Percentiles rank a stretch among this genome's conserved stretches.
Evolutionary conservation across 1,140 invertebrate species (phyloP).

Genomic region (Musca vetustissima): DNA sequence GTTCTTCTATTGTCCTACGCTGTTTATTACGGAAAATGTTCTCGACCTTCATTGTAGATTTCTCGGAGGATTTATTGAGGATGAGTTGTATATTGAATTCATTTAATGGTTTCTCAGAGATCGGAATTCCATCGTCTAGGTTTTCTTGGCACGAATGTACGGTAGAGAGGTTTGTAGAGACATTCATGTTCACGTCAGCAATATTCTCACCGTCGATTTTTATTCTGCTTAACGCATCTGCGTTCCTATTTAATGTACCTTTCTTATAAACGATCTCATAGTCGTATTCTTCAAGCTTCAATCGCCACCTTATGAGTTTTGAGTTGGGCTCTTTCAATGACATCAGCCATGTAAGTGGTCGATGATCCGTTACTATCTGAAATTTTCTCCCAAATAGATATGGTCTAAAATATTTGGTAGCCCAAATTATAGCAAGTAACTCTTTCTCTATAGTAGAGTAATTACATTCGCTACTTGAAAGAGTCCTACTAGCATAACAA

Average conservation of each 20-base stretch:
- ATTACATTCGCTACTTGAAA: slow-evolving; percentile 53
- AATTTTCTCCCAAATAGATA: slow-evolving; percentile 59
- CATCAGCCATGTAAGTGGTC: slow-evolving; percentile 57
- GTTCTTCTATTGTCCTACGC: slow-evolving; percentile 26
- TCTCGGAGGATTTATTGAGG: neutral
- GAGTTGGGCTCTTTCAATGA: slow-evolving; percentile 55
- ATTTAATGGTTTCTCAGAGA: slow-evolving; percentile 5
- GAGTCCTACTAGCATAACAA: slow-evolving; percentile 48
- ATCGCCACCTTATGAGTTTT: slow-evolving; percentile 27
- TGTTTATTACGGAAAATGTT: slow-evolving; percentile 28
- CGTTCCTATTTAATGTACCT: slow-evolving; percentile 23
- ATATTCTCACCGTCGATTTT: neutral
- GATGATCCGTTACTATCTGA: slow-evolving; percentile 59
- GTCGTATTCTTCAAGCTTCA: slow-evolving; percentile 42
- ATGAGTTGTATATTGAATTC: slow-evolving; percentile 17
- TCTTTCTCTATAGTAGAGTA: slow-evolving; percentile 55
- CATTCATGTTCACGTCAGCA: neutral
- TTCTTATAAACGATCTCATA: slow-evolving; percentile 42
- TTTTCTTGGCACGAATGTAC: slow-evolving; percentile 3
- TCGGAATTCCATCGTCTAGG: neutral
- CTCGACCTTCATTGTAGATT: slow-evolving; percentile 25
- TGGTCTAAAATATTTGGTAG: slow-evolving; percentile 54
- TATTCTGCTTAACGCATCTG: slow-evolving; percentile 13
- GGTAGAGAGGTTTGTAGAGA: neutral
- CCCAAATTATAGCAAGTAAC: slow-evolving; percentile 53